Evolutionary conservation across 1,140 invertebrate species (phyloP).

Genomic region (Ceratitis capitata): DNA sequence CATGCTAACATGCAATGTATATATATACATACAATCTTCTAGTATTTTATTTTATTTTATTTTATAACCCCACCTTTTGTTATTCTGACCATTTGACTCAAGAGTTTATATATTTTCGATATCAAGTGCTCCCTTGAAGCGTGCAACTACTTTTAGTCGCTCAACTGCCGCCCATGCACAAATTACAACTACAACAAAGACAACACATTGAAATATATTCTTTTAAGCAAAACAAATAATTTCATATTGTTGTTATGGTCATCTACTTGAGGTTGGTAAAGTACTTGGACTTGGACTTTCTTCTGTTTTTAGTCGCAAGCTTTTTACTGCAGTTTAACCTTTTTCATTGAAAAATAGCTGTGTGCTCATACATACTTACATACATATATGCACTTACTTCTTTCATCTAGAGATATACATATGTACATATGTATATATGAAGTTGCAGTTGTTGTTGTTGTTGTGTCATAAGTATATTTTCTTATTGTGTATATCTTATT

Average conservation of each 20-base stretch:
- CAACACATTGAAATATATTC: background rate
- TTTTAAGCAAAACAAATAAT: background rate
- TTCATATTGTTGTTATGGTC: background rate
- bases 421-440: too few species aligned
- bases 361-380: background rate
- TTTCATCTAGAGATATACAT: too few species aligned
- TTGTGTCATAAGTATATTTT: conserved; percentile 7
- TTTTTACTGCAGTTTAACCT: background rate
- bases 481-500: background rate
- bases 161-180: background rate
- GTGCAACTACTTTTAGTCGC: background rate
- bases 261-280: conserved; percentile 22
- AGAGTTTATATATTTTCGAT: conserved; percentile 25
- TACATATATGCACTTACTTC: too few species aligned
- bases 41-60: too few species aligned
- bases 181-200: background rate
- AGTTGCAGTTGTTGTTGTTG: background rate
- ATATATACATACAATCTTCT: too few species aligned
- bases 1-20: too few species aligned
- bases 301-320: background rate
- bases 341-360: background rate
- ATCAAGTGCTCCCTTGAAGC: conserved; percentile 31
- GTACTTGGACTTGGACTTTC: background rate
- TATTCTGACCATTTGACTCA: background rate
- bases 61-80: background rate